Base-by-base conservation (phyloP, 2,797 vertebrate genomes). In the Prionace glauca region DNA sequence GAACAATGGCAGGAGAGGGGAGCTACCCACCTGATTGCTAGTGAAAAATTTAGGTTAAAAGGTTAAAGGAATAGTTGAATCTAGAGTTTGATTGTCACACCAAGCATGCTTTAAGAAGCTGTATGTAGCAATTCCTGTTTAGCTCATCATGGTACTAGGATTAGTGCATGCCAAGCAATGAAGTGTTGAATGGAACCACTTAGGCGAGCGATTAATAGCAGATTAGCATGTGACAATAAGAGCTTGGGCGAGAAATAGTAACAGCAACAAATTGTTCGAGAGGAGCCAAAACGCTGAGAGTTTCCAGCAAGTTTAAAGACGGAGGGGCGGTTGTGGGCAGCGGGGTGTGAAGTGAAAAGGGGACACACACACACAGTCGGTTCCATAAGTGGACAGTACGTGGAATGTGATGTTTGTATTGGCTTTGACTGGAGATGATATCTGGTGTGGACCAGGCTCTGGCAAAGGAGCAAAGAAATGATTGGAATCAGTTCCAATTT, bases 401-500 rank as follows among this genome's bases (percentile, higher is more conserved):
- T 69, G 90, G 90, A 41, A 92, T 92, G 90, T 24, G 65, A 69
- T 92, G 18, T 92, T 69, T 67, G 22, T 41, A 65, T 92, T 92
- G 90, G 90, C 90, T 69, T 65, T 18, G 32, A 20, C 22, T 41
- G 10, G 62, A 67, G 65, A 69, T 92, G 90, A 41, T 92, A 92
- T 92, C 62, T 69, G n/a, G 50, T n/a, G 32, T 69, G 26, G 87
- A 90, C 87, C 56, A 90, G 87, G 62, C 62, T 92, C 62, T 92
- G 90, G 90, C 90, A 92, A 41, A 67, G 18, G n/a, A 69, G 62
- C 90, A 92, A 92, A 92, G 62, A 69, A 62, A 92, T 92, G 32
- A 92, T 69, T 92, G 90, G n/a, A 92, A 92, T 92, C 90, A 12
- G 65, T 69, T 92, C 65, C 90, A 92, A 92, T 92, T 36, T 12